These are phyloP conservation scores for Caenorhabditis wallacei DNA, from an alignment of 2,888 invertebrate species.

Conservation along the genomic window DNA sequence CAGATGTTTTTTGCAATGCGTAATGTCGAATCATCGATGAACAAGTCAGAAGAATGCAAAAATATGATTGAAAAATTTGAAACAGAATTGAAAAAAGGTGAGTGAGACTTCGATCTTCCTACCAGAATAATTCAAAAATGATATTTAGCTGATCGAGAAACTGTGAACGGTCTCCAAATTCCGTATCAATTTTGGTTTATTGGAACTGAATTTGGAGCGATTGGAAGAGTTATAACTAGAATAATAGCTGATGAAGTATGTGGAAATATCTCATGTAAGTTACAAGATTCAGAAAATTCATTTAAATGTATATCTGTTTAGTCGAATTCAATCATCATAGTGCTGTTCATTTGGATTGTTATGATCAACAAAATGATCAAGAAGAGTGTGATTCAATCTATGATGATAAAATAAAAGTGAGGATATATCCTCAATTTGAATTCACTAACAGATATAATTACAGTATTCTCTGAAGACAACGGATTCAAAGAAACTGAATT, in stretches of 20 bases:
- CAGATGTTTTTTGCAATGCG: slow-evolving; percentile 8
- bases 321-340: slow-evolving; percentile 32
- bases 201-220: slow-evolving; percentile 24
- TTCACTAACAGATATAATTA: not conserved
- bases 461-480: slow-evolving; percentile 3
- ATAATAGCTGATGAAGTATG: slow-evolving; percentile 19
- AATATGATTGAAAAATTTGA: not conserved
- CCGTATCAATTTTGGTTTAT: slow-evolving; percentile 32
- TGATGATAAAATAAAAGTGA: not conserved
- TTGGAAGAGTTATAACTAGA: slow-evolving; percentile 21
- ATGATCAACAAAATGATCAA: slow-evolving; percentile 13
- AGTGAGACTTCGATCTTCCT: not conserved
- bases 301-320: slow-evolving; percentile 9
- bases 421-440: not conserved
- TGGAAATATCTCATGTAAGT: not conserved
- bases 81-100: not conserved
- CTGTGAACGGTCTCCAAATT: not conserved
- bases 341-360: slow-evolving; percentile 26
- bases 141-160: slow-evolving; percentile 17
- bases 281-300: no score
- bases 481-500: slow-evolving; percentile 35
- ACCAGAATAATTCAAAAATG: not conserved
- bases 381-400: slow-evolving; percentile 23
- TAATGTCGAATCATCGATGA: not conserved
- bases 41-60: slow-evolving; percentile 3